Evolutionary conservation across 2,113 vertebrate genomes (phyloP).

Genomic region (Limanda limanda): DNA sequence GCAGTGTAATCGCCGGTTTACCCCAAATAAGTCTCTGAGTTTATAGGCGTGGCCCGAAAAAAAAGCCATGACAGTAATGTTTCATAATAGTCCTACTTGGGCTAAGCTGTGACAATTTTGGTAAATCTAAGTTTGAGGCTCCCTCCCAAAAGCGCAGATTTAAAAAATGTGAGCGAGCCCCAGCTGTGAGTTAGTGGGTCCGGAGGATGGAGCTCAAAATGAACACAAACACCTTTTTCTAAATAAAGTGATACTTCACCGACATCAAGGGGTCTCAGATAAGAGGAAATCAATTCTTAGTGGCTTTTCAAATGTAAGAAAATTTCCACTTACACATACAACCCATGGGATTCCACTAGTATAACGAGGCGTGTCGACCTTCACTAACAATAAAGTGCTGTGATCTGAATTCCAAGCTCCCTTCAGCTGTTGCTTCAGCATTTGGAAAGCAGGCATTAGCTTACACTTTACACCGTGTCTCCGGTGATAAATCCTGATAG

Average conservation of each 20-base stretch:
- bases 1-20: neutral
- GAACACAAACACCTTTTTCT: neutral
- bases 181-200: too few relatives aligned
- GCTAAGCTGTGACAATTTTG: neutral
- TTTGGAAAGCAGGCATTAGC: conserved; percentile 42
- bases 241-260: neutral
- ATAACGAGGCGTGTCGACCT: neutral
- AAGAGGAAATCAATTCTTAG: neutral
- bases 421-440: conserved; percentile 9
- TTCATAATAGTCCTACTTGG: conserved; percentile 1
- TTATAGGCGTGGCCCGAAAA: neutral
- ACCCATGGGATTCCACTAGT: neutral
- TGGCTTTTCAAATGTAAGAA: neutral
- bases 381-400: neutral
- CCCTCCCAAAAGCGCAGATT: neutral
- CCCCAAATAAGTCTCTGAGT: neutral
- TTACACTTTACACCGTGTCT: conserved; percentile 42
- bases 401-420: conserved; percentile 37
- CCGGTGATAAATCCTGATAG: conserved; percentile 49
- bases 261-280: neutral
- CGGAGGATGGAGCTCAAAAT: too few relatives aligned
- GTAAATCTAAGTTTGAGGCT: neutral
- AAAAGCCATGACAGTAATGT: neutral
- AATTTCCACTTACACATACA: neutral
- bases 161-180: neutral